A percentile compares a stretch with the other conserved stretches of the same genome.
These are phyloP conservation scores for Lytechinus variegatus DNA, from an alignment of 35 echinoderm and acorn worm species.

Conservation along the genomic window DNA sequence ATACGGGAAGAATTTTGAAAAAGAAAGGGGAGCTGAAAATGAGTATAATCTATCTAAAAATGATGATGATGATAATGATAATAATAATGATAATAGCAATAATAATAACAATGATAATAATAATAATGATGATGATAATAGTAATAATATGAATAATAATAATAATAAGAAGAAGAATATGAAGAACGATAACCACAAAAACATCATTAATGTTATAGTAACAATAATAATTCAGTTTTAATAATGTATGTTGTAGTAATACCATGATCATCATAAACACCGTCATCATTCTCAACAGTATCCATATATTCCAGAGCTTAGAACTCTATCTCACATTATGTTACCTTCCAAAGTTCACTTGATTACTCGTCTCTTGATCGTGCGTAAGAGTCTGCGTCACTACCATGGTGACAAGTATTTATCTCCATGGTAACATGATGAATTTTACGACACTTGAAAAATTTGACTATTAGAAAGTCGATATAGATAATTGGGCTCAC, in stretches of 20 bases:
- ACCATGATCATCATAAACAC: too few species aligned
- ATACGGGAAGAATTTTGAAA: background rate
- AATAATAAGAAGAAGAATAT: background rate
- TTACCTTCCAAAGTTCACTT: background rate
- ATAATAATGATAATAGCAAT: too few species aligned
- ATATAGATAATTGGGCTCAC: background rate
- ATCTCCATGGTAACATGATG: background rate
- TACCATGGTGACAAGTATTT: background rate
- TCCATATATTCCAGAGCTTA: too few species aligned
- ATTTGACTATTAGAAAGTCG: background rate
- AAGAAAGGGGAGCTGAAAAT: background rate
- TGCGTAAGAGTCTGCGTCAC: background rate
- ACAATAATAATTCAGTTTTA: too few species aligned
- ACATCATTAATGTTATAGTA: too few species aligned
- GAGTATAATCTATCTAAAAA: background rate
- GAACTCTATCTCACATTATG: background rate
- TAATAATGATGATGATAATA: too few species aligned
- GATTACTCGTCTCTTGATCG: background rate
- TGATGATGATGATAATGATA: background rate
- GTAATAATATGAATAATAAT: too few species aligned
- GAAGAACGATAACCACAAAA: too few species aligned
- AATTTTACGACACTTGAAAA: background rate
- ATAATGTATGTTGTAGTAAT: too few species aligned
- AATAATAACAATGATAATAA: too few species aligned
- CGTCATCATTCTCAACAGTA: too few species aligned